Evolutionary conservation across 2,113 vertebrate species (phyloP), one percentile per base, ranked within the genome.

Genomic region (Muntiacus reevesi): DNA sequence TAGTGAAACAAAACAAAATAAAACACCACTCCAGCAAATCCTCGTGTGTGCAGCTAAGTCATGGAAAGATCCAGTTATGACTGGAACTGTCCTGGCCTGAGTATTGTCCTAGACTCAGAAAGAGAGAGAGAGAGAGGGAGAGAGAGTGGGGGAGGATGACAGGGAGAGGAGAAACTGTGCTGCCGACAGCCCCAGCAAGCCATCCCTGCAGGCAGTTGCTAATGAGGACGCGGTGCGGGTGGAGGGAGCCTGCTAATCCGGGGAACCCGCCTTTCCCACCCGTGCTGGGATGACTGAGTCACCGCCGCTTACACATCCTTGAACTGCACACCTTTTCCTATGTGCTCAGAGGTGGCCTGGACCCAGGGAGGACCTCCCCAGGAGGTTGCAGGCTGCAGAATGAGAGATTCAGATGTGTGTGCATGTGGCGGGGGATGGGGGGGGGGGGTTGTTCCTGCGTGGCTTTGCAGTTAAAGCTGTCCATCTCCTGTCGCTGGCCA

Each of bases 1-100:
- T 78, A 94, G 98, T 45, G 7, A 96, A 98, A 78, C 84, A 98
- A 96, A 97, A 96, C 85, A 62, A 96, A 97, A 96, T 84, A 67
- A 81, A 95, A 50, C 96, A 82, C 52, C 40, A 81, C 13, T 52
- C 90, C 95, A 94, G 5, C n/a, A 95, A 94, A 92, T 97, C 84
- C 82, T 97, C 47, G 1, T 94, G 54, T 81, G 90, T 79, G 62
- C 89, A 98, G 74, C 82, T 95, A 87, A 98, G 64, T 64, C 28
- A 25, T 95, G 93, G 86, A 96, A 98, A 92, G 95, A 82, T 97
- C 87, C 64, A 47, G 81, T 89, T 97, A 91, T 60, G 28, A 96
- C 64, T 95, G 84, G 78, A 71, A 85, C 91, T 84, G 78, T 55
- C 96, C 97, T 81, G 94, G 71, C 89, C 57, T 57, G 64, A 74